phyloP scores from a whole-genome alignment of 2,797 vertebrate species.

The Sternarchorhynchus goeldii region DNA sequence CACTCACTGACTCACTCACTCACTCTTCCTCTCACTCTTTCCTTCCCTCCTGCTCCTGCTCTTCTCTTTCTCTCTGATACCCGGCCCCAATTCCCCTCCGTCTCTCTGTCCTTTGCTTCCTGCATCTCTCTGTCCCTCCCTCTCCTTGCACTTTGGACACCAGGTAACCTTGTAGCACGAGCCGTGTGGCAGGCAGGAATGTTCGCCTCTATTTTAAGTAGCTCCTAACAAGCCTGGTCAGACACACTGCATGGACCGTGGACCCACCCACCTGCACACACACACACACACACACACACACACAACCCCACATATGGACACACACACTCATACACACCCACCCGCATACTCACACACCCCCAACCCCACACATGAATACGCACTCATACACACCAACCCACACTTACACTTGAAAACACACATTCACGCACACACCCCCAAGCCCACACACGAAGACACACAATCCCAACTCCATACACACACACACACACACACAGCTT shows the following conservation, averaged over 20 bases:
- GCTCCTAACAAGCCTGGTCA: conserved; percentile 79
- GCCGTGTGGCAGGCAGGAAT: conserved; percentile 66
- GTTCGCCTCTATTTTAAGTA: conserved; percentile 78
- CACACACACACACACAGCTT: conserved; percentile 5
- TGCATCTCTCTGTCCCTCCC: neutral
- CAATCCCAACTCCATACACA: neutral
- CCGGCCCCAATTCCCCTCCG: neutral
- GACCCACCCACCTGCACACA: conserved; percentile 56
- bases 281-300: neutral
- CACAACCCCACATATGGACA: neutral
- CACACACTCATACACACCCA: neutral
- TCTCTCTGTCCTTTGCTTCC: conserved; percentile 36
- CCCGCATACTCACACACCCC: neutral
- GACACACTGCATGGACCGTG: conserved; percentile 67
- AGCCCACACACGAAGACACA: neutral
- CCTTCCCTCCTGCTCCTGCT: neutral
- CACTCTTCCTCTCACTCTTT: neutral
- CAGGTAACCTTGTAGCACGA: conserved; percentile 55
- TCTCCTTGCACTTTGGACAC: conserved; percentile 41
- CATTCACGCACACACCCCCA: conserved; percentile 21
- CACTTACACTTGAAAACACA: conserved; percentile 21
- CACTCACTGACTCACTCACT: too few relatives aligned
- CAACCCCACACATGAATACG: neutral
- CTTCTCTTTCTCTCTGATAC: neutral
- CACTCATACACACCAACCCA: neutral